Percentiles rank a stretch among this genome's conserved stretches.
These are phyloP conservation scores for Ericerus pela DNA, from an alignment of 1,140 invertebrate genomes.

Conservation along the genomic window DNA sequence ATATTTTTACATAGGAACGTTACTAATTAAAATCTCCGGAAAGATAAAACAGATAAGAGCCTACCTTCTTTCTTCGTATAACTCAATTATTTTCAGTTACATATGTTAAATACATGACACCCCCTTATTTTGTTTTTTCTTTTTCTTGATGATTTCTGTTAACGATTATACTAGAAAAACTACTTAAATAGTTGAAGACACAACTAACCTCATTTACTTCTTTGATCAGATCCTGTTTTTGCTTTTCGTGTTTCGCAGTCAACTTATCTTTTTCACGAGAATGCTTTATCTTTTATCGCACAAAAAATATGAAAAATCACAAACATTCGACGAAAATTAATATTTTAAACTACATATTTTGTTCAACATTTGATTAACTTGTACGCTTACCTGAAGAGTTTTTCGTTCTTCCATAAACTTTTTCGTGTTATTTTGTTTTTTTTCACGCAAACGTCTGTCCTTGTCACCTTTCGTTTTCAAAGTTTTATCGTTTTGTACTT, in stretches of 20 bases:
- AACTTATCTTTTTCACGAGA: slow-evolving; percentile 86
- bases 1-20: neutral
- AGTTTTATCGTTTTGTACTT: slow-evolving; percentile 89
- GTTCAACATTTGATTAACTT: neutral
- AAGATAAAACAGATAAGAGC: neutral
- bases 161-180: slow-evolving; percentile 10
- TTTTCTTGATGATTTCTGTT: too few species aligned
- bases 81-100: slow-evolving; percentile 14
- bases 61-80: too few species aligned
- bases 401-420: slow-evolving; percentile 97
- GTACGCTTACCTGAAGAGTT: slow-evolving; percentile 34
- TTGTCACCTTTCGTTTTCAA: slow-evolving; percentile 94
- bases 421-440: slow-evolving; percentile 98
- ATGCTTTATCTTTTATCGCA: slow-evolving; percentile 61
- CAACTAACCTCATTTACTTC: slow-evolving; percentile 77
- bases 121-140: too few species aligned
- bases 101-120: slow-evolving; percentile 11
- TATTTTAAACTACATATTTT: neutral
- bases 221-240: slow-evolving; percentile 75
- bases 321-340: neutral
- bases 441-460: slow-evolving; percentile 80
- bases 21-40: neutral
- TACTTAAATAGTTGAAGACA: neutral
- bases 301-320: slow-evolving; percentile 14
- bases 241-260: slow-evolving; percentile 79